phyloP scores from a whole-genome alignment of 1,140 invertebrate species.

The Cyclina sinensis region DNA sequence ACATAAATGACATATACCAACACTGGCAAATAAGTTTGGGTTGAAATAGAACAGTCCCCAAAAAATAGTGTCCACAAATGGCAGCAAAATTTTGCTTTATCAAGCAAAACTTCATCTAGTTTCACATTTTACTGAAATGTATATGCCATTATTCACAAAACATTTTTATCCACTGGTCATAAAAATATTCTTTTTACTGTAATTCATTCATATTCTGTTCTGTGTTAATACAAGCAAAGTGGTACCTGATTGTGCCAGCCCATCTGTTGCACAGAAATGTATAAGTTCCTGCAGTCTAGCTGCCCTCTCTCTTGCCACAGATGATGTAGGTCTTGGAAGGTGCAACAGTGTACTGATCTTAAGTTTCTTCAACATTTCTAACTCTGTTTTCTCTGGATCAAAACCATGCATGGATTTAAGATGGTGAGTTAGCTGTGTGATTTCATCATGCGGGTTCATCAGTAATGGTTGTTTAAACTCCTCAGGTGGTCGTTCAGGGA shows the following conservation, averaged over 20 bases:
- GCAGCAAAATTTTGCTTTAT: too few relatives aligned
- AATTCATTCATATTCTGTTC: too few relatives aligned
- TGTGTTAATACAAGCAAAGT: not conserved
- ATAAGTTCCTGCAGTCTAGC: constrained; percentile 85
- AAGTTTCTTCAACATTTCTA: constrained; percentile 81
- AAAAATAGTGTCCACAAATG: too few relatives aligned
- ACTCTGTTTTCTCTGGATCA: constrained; percentile 83
- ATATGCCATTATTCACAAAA: too few relatives aligned
- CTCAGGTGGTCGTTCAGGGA: constrained; percentile 75
- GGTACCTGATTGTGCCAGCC: constrained; percentile 81
- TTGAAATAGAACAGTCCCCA: too few relatives aligned
- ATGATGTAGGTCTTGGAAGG: constrained; percentile 72
- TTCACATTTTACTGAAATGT: too few relatives aligned
- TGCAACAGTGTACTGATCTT: constrained; percentile 70
- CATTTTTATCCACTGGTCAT: too few relatives aligned
- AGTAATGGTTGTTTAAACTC: constrained; percentile 78
- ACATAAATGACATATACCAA: too few relatives aligned
- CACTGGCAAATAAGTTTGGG: too few relatives aligned
- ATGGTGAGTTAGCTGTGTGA: constrained; percentile 80
- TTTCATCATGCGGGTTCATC: constrained; percentile 83
- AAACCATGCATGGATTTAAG: constrained; percentile 82
- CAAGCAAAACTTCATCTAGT: too few relatives aligned
- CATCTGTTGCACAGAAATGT: constrained; percentile 83
- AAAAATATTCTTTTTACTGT: too few relatives aligned
- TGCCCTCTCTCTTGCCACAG: constrained; percentile 80